phyloP scores from a whole-genome alignment of 2,113 vertebrate species.

The Xiphorhynchus elegans region DNA sequence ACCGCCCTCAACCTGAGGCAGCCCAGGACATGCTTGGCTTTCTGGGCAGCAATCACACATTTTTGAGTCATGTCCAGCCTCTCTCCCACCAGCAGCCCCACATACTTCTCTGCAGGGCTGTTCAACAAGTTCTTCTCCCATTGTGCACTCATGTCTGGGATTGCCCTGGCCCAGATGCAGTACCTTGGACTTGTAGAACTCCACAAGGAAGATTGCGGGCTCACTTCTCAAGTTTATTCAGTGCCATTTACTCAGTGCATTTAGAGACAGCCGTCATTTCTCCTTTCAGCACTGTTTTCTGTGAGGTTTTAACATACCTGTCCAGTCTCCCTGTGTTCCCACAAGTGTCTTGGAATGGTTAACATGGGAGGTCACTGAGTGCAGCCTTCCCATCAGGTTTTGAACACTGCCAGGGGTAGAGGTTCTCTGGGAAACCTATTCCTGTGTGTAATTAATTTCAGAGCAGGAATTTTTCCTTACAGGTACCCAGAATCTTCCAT shows the following conservation, averaged over 20 bases:
- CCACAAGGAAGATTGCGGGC: not conserved
- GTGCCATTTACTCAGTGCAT: not conserved
- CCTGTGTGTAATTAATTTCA: not conserved
- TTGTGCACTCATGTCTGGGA: fast-evolving
- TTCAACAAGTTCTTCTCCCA: not conserved
- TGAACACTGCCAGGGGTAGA: not conserved
- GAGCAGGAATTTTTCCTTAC: not conserved
- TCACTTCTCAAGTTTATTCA: not conserved
- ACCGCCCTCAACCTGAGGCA: not conserved
- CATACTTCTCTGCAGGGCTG: fast-evolving
- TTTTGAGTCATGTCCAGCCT: not conserved
- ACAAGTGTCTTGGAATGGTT: not conserved
- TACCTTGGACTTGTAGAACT: not conserved
- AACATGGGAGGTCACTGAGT: not conserved
- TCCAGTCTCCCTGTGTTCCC: not conserved
- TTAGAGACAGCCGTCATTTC: not conserved
- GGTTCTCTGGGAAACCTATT: not conserved
- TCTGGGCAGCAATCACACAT: not conserved
- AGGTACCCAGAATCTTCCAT: not conserved
- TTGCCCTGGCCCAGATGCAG: not conserved
- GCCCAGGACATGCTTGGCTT: not conserved
- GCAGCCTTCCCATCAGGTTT: not conserved
- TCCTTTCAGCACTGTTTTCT: not conserved
- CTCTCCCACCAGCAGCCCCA: not conserved
- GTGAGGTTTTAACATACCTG: not conserved